phyloP scores from a whole-genome alignment of 2,113 vertebrate genomes.

The Pollimyrus isidori region DNA sequence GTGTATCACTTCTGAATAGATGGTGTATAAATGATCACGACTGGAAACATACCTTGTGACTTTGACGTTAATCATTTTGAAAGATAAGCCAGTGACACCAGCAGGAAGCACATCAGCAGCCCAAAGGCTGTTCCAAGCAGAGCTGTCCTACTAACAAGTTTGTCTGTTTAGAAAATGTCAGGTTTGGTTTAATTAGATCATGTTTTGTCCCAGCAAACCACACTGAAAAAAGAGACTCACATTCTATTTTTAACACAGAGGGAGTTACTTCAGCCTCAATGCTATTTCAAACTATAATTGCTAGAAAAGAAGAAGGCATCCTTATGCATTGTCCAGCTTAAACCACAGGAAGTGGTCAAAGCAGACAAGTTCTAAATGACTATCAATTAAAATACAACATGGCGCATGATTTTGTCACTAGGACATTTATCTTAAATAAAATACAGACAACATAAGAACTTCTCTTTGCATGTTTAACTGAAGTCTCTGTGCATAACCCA shows the following conservation, averaged over 20 bases:
- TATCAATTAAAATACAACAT: neutral
- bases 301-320: neutral
- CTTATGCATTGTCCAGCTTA: neutral
- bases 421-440: neutral
- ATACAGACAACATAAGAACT: neutral
- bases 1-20: no score
- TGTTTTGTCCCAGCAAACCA: neutral
- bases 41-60: neutral
- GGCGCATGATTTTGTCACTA: neutral
- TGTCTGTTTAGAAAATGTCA: neutral
- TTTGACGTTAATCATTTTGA: neutral
- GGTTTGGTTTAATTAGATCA: neutral
- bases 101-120: neutral
- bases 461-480: neutral
- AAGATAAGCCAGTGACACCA: neutral
- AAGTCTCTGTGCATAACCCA: neutral
- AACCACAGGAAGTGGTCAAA: neutral
- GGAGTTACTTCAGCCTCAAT: neutral
- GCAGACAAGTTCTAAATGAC: neutral
- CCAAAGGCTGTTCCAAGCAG: neutral
- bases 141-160: neutral
- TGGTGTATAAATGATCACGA: neutral
- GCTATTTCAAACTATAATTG: neutral
- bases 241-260: neutral
- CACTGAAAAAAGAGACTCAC: neutral